These are phyloP conservation scores for Papilio machaon DNA, from an alignment of 1,140 invertebrate genomes.

Conservation along the genomic window DNA sequence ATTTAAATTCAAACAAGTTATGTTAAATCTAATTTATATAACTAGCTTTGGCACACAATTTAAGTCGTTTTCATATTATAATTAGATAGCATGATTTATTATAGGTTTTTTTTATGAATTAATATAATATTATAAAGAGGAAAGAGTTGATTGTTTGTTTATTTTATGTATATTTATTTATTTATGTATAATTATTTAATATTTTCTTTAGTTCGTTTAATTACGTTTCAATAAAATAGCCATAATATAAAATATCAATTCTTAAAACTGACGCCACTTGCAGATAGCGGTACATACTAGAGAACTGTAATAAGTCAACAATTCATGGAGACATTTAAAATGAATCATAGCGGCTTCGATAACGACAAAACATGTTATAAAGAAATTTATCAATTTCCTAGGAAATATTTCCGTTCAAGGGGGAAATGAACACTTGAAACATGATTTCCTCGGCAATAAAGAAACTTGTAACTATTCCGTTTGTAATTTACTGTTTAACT, in stretches of 20 bases:
- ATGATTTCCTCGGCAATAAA: not conserved
- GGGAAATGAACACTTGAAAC: constrained; percentile 15
- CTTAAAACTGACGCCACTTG: not conserved
- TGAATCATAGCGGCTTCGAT: constrained; percentile 4
- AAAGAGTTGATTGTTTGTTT: too few relatives aligned
- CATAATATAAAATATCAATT: not conserved
- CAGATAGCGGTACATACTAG: not conserved
- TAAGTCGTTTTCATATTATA: not conserved
- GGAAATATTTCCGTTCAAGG: not conserved
- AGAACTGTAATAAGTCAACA: not conserved
- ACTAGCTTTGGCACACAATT: not conserved
- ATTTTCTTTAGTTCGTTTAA: not conserved
- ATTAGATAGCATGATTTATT: not conserved
- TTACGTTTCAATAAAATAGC: not conserved
- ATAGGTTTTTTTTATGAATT: not conserved
- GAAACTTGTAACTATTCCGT: not conserved
- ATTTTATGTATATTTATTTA: not conserved
- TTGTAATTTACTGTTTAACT: not conserved
- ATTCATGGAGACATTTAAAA: not conserved
- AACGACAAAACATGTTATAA: not conserved
- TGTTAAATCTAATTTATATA: constrained; percentile 20
- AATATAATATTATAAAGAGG: not conserved
- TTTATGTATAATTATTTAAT: not conserved
- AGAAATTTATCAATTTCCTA: constrained; percentile 11
- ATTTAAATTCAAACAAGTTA: constrained; percentile 6